phyloP scores from a whole-genome alignment of 2,113 vertebrate genomes.

The Pithys albifrons region DNA sequence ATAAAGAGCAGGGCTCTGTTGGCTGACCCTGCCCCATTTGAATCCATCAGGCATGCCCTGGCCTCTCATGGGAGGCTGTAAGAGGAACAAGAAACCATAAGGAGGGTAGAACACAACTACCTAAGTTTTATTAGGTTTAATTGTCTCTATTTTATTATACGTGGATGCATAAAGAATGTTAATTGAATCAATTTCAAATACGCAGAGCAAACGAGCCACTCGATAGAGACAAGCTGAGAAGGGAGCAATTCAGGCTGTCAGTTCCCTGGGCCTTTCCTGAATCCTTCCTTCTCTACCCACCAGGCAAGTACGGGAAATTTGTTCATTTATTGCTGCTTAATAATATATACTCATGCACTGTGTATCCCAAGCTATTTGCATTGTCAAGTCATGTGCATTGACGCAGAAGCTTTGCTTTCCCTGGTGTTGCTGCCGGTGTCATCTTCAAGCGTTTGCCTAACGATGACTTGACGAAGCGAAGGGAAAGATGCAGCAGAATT shows the following conservation, averaged over 20 bases:
- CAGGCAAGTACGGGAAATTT: slow-evolving; percentile 43
- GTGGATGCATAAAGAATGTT: background rate
- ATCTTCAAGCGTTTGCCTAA: background rate
- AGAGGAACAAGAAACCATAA: background rate
- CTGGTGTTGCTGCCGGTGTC: slow-evolving; percentile 27
- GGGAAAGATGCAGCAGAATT: background rate
- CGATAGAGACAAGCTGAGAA: background rate
- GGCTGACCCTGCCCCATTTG: background rate
- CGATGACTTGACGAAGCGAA: background rate
- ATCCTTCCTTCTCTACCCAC: background rate
- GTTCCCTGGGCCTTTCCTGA: background rate
- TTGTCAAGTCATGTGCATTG: slow-evolving; percentile 54
- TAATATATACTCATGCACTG: slow-evolving; percentile 61
- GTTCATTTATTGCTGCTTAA: slow-evolving; percentile 69
- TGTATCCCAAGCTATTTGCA: slow-evolving; percentile 39
- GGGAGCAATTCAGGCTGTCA: background rate
- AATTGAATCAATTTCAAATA: slow-evolving; percentile 19
- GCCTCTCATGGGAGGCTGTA: background rate
- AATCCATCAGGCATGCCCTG: background rate
- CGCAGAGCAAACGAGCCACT: background rate
- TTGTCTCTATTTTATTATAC: background rate
- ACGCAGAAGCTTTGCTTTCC: slow-evolving; percentile 13
- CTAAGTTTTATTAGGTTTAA: slow-evolving; percentile 20
- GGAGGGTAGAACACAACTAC: background rate
- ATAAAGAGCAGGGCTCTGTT: background rate